Percentiles rank a stretch among this genome's conserved stretches.
phyloP scores from a whole-genome alignment of 2,797 vertebrate genomes.

The Tiaroga cobitis region DNA sequence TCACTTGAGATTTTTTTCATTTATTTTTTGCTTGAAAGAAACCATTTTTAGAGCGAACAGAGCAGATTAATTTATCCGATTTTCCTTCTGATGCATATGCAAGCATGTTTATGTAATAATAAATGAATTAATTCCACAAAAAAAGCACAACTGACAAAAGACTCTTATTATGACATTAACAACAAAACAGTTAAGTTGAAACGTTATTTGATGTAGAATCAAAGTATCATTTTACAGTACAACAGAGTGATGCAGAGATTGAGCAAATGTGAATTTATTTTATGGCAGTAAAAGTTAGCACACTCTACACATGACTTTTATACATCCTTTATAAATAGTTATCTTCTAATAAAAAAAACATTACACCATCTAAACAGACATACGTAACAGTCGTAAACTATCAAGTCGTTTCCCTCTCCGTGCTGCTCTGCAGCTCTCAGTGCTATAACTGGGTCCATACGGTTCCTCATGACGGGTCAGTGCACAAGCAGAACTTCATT shows the following conservation, averaged over 20 bases:
- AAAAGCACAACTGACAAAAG: neutral
- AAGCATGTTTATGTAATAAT: neutral
- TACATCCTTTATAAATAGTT: slow-evolving; percentile 59
- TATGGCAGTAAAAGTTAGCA: slow-evolving; percentile 44
- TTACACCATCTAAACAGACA: slow-evolving; percentile 52
- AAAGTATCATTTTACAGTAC: neutral
- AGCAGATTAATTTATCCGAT: neutral
- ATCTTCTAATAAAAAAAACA: slow-evolving; percentile 52
- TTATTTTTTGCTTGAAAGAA: neutral
- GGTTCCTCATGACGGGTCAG: slow-evolving; percentile 35
- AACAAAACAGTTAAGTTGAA: neutral
- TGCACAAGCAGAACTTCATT: slow-evolving; percentile 45
- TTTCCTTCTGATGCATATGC: neutral
- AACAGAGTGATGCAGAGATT: neutral
- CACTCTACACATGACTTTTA: slow-evolving; percentile 42
- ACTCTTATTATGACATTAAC: neutral
- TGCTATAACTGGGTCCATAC: slow-evolving; percentile 14
- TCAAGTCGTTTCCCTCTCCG: slow-evolving; percentile 4
- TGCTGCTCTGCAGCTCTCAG: slow-evolving; percentile 53
- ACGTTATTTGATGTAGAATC: neutral
- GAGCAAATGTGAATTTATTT: slow-evolving; percentile 54
- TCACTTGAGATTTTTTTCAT: neutral
- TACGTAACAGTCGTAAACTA: slow-evolving; percentile 40
- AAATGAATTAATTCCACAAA: neutral
- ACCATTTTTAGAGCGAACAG: neutral